Percentiles rank a stretch among this genome's conserved stretches.
These are phyloP conservation scores for Trachelipus rathkii DNA, from an alignment of 1,140 invertebrate species.

Conservation along the genomic window DNA sequence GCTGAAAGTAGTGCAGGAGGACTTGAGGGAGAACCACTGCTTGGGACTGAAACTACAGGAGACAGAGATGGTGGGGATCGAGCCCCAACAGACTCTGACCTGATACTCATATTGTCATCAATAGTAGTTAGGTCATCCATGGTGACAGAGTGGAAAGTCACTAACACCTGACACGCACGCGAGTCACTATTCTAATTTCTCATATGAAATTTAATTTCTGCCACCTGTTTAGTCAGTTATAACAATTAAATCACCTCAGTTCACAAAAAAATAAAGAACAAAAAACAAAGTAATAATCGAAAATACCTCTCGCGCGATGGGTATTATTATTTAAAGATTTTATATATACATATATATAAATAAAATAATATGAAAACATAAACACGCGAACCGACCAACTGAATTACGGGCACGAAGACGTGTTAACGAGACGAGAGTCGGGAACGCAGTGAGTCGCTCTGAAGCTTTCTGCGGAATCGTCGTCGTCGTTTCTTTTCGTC, in stretches of 20 bases:
- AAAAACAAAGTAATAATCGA: no score
- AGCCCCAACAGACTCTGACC: slow-evolving; percentile 41
- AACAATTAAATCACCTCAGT: no score
- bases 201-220: no score
- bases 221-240: no score
- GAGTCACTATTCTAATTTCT: no score
- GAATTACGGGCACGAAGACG: slow-evolving; percentile 25
- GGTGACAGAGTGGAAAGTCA: slow-evolving; percentile 36
- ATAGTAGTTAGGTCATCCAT: slow-evolving; percentile 53
- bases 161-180: neutral
- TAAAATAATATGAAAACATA: slow-evolving; percentile 4
- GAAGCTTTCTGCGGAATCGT: slow-evolving; percentile 5
- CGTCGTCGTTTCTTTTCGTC: slow-evolving; percentile 13
- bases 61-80: slow-evolving; percentile 54
- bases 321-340: no score
- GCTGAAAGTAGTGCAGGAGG: slow-evolving; percentile 57
- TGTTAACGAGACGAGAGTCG: slow-evolving; percentile 40
- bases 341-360: neutral
- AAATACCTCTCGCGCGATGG: no score
- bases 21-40: slow-evolving; percentile 46
- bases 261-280: no score
- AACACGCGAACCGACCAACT: slow-evolving; percentile 31
- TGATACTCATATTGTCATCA: slow-evolving; percentile 42
- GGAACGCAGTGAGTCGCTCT: slow-evolving; percentile 36
- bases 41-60: slow-evolving; percentile 51